Evolutionary conservation across 2,888 invertebrate species (phyloP), one percentile per base, ranked within the genome.

Genomic region (Euplexia lucipara): DNA sequence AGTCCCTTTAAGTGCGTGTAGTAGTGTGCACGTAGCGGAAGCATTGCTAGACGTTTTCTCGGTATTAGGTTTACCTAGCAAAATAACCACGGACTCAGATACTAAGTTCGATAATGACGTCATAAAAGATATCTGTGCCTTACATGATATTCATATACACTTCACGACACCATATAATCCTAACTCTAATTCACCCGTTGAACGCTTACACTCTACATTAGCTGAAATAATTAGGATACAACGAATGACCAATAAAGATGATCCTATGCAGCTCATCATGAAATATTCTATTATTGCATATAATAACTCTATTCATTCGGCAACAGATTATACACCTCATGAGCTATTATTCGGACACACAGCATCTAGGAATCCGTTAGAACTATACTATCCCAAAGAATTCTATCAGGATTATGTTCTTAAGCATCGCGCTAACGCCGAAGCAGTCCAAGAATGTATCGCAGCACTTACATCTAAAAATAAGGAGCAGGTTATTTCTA

Each of bases 321-420:
- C 78, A 10, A 83, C 81, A 26, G 71, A 75, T 0, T 84, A 70
- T 4, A 85, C 85, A 30, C 84, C 84, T 0, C 68, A 65, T 10
- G 83, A 84, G 47, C 14, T 86, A n/a, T 41, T 83, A 22, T 86
- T 72, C 39, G 82, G 75, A 69, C 86, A 81, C 47, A 86, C 78
- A 47, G 73, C 47, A 41, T 81, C 52, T 59, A 79, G 77, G 77
- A 86, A 76, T 61, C 86, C 69, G 82, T n/a, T n/a, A n/a, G n/a
- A n/a, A n/a, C n/a, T n/a, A n/a, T n/a, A n/a, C n/a, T n/a, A n/a
- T n/a, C n/a, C 78, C 2, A 73, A 77, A 62, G 81, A 84, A 74
- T 97, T 92, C 81, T 97, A 96, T 26, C 97, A 95, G 16, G 97
- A 97, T 87, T 97, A 97, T 49, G 97, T 96, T n/a, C n/a, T n/a